phyloP scores from a whole-genome alignment of 2,797 vertebrate genomes.

The Epinephelus malabaricus region DNA sequence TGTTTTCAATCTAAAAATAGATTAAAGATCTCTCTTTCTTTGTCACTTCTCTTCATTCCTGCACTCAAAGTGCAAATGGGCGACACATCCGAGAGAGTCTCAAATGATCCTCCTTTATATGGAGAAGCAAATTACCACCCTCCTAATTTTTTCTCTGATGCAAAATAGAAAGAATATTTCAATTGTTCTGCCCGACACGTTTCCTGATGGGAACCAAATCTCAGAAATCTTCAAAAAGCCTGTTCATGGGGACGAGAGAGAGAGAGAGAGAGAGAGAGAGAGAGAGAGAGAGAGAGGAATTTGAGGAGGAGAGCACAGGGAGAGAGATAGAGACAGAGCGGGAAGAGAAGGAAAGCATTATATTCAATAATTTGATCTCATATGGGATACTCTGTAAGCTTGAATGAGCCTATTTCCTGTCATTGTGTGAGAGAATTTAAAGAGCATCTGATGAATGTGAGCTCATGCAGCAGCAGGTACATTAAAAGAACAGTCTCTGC shows the following conservation, averaged over 20 bases:
- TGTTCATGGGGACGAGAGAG: conserved; percentile 10
- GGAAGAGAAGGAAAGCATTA: conserved; percentile 43
- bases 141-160: not conserved
- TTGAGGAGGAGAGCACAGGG: conserved; percentile 7
- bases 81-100: conserved; percentile 24
- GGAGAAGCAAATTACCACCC: conserved; percentile 23
- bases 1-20: conserved; percentile 47
- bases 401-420: conserved; percentile 67
- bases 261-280: conserved; percentile 15
- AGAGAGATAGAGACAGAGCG: conserved; percentile 30
- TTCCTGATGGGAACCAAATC: conserved; percentile 55
- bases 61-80: conserved; percentile 37
- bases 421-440: conserved; percentile 65
- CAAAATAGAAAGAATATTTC: conserved; percentile 47
- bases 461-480: conserved; percentile 59
- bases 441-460: conserved; percentile 63
- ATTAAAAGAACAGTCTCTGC: conserved; percentile 46
- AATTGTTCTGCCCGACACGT: conserved; percentile 53
- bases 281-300: conserved; percentile 25
- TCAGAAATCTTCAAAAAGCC: conserved; percentile 48
- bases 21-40: conserved; percentile 39
- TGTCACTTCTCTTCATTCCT: conserved; percentile 36
- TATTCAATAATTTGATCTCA: conserved; percentile 70
- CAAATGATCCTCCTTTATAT: conserved; percentile 29
- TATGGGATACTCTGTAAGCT: conserved; percentile 49